Conservation (phyloP, 1,140 invertebrate genomes). For the Diorhabda sublineata region DNA sequence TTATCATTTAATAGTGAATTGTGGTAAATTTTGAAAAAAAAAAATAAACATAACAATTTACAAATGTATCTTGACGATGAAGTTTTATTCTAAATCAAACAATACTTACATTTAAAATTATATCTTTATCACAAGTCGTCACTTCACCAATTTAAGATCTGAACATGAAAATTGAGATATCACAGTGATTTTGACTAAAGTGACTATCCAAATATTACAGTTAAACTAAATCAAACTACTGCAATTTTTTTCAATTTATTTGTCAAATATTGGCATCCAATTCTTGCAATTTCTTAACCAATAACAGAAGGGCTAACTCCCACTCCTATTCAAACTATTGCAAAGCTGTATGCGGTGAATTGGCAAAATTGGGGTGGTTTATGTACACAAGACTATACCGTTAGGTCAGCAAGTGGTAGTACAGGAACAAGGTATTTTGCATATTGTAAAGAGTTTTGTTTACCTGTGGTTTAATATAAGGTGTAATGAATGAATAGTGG, state of each 20-base stretch:
- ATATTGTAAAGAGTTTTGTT: not conserved
- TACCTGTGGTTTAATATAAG: slow-evolving; percentile 5
- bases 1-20: no score
- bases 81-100: no score
- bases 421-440: not conserved
- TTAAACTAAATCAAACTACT: not conserved
- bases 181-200: no score
- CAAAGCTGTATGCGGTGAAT: slow-evolving; percentile 9
- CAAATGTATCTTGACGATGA: no score
- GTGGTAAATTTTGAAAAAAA: no score
- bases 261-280: slow-evolving; percentile 3
- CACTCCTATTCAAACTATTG: not conserved
- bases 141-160: no score
- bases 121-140: no score
- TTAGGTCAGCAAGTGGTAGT: not conserved
- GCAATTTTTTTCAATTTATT: slow-evolving; percentile 3
- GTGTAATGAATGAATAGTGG: not conserved
- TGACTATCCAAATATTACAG: not conserved
- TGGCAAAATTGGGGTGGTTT: slow-evolving; percentile 15
- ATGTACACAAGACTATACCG: slow-evolving; percentile 5
- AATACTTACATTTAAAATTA: no score
- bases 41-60: no score
- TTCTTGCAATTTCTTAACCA: slow-evolving; percentile 4
- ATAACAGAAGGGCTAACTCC: not conserved
- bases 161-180: no score